Evolutionary conservation across 1,140 invertebrate genomes (phyloP), one percentile per base, ranked within the genome.

Genomic region (Macrobrachium rosenbergii): DNA sequence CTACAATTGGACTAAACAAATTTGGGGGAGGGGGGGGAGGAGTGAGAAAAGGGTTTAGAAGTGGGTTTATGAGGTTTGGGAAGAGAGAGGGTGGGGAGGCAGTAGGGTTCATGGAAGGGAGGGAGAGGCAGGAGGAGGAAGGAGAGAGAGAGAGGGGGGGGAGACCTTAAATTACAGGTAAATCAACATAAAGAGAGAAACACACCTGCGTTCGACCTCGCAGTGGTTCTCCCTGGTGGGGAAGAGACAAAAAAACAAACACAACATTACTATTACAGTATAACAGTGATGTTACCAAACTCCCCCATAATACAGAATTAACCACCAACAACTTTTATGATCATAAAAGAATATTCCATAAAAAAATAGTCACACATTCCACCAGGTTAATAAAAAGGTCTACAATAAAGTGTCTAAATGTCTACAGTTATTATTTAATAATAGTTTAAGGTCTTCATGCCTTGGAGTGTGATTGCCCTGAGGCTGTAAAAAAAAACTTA

Each of bases 201-300:
- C 83, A 86, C 99, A 94, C 88, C 99, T 94, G 90, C 99, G 94
- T 93, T 99, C 99, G 92, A 99, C 99, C 93, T 99, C 99, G 94
- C 98, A 99, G 94, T 99, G 99, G 93, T 99, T 99, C 94, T 99
- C 99, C 92, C 98, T 90, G 89, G 17, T 19, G 64, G 67, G 78
- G 83, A 64, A 72, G 59, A 80, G 77, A 86, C 72, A 69, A 73
- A 85, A 76, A 58, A 59, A 75, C 69, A 84, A 59, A 84, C 60
- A 84, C 64, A 62, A 76, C 58, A 60, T n/a, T 52, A 28, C 60
- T 37, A 84, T 23, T 28, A n/a, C n/a, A n/a, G n/a, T n/a, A 75
- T 75, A 58, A 60, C 19, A 63, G 62, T 10, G 28, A 60, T 60
- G 5, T 23, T 52, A 37, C 28, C 12, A 52, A 52, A 10, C 52